Conservation (phyloP, 2,888 invertebrate species). For the Cantharis rustica region DNA sequence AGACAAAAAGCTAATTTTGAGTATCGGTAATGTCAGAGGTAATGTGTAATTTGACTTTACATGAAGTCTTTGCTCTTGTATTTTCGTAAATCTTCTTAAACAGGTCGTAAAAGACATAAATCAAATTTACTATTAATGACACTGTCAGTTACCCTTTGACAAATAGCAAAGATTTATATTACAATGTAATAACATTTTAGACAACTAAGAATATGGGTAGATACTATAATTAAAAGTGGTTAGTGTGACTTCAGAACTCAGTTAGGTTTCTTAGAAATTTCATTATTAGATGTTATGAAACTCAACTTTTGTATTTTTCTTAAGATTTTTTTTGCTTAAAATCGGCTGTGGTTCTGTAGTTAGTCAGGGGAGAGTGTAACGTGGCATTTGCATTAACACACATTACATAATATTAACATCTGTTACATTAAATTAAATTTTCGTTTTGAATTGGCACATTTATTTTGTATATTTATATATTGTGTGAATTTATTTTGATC, state of each 20-base stretch:
- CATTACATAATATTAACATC: too few relatives aligned
- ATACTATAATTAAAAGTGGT: neutral
- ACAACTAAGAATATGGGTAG: neutral
- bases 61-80: neutral
- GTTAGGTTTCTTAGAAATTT: neutral
- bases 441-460: too few relatives aligned
- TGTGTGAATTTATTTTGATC: too few relatives aligned
- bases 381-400: too few relatives aligned
- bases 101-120: neutral
- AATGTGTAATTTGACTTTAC: neutral
- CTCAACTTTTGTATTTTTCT: too few relatives aligned
- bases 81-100: neutral
- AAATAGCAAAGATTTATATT: neutral
- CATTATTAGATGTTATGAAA: too few relatives aligned
- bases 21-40: neutral
- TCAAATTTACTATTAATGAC: neutral
- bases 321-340: too few relatives aligned
- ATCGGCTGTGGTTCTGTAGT: too few relatives aligned
- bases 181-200: neutral
- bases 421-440: too few relatives aligned
- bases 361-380: too few relatives aligned
- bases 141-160: neutral
- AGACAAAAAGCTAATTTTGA: neutral
- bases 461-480: too few relatives aligned
- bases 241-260: neutral